These are phyloP conservation scores for Antidorcas marsupialis DNA, from an alignment of 2,113 vertebrate genomes.

Conservation along the genomic window DNA sequence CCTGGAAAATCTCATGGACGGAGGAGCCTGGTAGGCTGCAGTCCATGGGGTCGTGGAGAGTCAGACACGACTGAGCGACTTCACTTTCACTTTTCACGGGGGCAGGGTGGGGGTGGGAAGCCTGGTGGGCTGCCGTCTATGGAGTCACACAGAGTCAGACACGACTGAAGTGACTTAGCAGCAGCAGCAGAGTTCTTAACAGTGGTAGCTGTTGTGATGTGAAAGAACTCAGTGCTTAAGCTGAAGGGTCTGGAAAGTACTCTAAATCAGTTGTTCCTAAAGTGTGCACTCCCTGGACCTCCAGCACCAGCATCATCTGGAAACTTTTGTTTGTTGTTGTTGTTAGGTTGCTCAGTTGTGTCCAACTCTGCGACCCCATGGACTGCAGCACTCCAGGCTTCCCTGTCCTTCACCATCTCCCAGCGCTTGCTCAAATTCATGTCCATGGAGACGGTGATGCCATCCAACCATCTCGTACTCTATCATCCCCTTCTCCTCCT, in stretches of 20 bases:
- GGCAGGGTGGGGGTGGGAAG: no score
- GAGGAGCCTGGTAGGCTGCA: no score
- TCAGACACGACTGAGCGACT: no score
- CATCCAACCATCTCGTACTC: background rate
- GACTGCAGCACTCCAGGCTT: background rate
- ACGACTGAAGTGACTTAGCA: no score
- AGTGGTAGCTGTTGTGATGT: background rate
- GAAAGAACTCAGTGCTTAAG: background rate
- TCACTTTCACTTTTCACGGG: no score
- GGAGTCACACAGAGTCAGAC: no score
- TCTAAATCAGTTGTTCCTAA: background rate
- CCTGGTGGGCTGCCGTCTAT: no score
- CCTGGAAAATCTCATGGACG: no score
- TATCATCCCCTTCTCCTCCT: background rate
- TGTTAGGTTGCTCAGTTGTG: background rate
- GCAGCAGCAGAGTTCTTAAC: background rate
- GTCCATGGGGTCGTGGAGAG: no score
- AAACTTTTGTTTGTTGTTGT: background rate
- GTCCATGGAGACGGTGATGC: background rate
- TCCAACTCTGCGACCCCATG: background rate
- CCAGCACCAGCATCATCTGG: background rate
- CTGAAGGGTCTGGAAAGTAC: background rate
- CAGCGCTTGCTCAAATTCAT: background rate
- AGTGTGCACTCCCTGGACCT: background rate
- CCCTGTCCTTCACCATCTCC: background rate